Evolutionary conservation across 2,888 invertebrate genomes (phyloP).

Genomic region (Heliconius ethilla): DNA sequence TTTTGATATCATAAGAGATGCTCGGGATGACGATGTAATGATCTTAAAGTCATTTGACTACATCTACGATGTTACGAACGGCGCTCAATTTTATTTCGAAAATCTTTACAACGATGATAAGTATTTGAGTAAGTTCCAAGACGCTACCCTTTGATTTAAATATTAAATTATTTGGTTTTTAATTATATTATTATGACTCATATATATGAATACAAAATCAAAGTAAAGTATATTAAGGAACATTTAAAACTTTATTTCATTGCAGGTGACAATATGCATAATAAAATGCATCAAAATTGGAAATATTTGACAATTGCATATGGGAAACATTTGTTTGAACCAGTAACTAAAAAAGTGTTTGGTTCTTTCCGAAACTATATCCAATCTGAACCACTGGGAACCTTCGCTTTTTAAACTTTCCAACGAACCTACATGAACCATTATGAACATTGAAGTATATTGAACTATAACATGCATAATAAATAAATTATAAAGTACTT

Average conservation of each 20-base stretch:
- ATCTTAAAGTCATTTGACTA: constrained; percentile 4
- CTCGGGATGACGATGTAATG: not conserved
- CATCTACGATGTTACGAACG: not conserved
- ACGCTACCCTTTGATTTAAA: not conserved
- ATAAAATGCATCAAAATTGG: constrained; percentile 6
- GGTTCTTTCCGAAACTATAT: not conserved
- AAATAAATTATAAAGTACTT: too few species aligned
- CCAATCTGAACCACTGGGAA: not conserved
- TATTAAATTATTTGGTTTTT: not conserved
- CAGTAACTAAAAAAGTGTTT: constrained; percentile 7
- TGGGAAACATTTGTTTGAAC: constrained; percentile 6
- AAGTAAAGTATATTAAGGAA: not conserved
- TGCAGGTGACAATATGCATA: constrained; percentile 9
- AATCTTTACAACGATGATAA: not conserved
- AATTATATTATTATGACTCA: not conserved
- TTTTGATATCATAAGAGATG: constrained; percentile 12
- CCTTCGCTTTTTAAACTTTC: not conserved
- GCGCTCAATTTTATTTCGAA: not conserved
- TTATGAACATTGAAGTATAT: too few species aligned
- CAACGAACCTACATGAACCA: not conserved
- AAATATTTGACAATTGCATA: not conserved
- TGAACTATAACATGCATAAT: too few species aligned
- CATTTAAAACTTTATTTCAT: not conserved
- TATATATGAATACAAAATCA: too few species aligned
- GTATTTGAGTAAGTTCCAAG: not conserved